These are phyloP conservation scores for Amphilophus citrinellus DNA, from an alignment of 2,113 vertebrate species.

Conservation along the genomic window DNA sequence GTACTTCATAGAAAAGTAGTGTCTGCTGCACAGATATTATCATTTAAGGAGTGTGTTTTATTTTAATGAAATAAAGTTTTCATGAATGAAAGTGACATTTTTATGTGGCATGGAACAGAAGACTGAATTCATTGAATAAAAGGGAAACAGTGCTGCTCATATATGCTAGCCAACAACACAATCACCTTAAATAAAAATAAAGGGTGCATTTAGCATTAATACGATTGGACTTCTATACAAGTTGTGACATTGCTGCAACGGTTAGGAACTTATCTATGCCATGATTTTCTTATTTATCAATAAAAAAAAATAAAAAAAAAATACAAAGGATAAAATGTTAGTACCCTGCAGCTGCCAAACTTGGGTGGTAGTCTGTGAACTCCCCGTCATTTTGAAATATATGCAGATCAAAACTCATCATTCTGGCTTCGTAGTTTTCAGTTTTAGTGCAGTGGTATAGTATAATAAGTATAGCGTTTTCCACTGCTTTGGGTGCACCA, in stretches of 20 bases:
- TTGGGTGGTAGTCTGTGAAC: not conserved
- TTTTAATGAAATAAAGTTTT: constrained; percentile 67
- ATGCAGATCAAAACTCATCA: not conserved
- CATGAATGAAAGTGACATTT: constrained; percentile 62
- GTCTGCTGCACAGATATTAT: constrained; percentile 49
- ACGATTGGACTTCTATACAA: not conserved
- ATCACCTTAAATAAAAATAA: not conserved
- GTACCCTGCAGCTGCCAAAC: not conserved
- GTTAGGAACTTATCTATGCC: no score
- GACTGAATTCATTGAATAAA: constrained; percentile 49
- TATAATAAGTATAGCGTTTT: not conserved
- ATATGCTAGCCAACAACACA: not conserved
- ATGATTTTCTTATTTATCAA: no score
- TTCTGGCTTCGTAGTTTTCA: not conserved
- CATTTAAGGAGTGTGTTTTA: constrained; percentile 60
- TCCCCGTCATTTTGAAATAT: not conserved
- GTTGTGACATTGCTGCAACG: not conserved
- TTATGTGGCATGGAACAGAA: constrained; percentile 37
- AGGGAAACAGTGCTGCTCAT: not conserved
- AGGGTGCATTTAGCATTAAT: not conserved
- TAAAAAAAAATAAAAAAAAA: not conserved
- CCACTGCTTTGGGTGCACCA: not conserved
- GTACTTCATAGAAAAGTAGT: constrained; percentile 39
- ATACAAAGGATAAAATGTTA: not conserved
- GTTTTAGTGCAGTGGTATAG: not conserved